Conservation (phyloP, 2,888 invertebrate species). For the Scaptomyza polygonia region DNA sequence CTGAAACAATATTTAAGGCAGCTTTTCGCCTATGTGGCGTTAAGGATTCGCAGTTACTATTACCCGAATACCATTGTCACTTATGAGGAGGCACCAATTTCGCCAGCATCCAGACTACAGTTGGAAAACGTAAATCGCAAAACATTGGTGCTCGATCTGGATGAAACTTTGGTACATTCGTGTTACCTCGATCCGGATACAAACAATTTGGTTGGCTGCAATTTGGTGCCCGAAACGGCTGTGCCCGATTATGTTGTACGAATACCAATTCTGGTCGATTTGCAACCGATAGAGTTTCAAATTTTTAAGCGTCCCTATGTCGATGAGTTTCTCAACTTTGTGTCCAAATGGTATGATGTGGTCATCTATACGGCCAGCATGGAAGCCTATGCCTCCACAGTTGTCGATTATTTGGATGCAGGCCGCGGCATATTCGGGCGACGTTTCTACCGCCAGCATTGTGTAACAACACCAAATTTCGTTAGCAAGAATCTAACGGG, state of each 20-base stretch:
- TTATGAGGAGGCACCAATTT: constrained; percentile 42
- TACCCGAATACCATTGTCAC: not conserved
- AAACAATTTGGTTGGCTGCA: constrained; percentile 38
- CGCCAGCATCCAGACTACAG: constrained; percentile 1
- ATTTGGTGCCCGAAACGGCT: constrained; percentile 34
- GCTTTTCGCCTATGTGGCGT: constrained; percentile 16
- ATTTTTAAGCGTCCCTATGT: constrained; percentile 62
- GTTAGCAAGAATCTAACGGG: constrained; percentile 51
- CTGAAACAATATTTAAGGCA: constrained; percentile 38
- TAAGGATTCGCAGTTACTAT: constrained; percentile 6
- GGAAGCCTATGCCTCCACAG: constrained; percentile 53
- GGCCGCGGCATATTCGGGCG: constrained; percentile 55
- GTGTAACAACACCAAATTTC: constrained; percentile 10
- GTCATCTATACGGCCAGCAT: constrained; percentile 65
- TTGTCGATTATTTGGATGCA: constrained; percentile 55
- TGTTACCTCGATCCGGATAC: constrained; percentile 59
- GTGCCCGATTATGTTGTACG: constrained; percentile 48
- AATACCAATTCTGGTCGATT: constrained; percentile 16
- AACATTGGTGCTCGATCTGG: constrained; percentile 57
- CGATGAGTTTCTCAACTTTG: constrained; percentile 51
- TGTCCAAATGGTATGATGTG: constrained; percentile 63
- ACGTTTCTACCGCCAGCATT: constrained; percentile 62
- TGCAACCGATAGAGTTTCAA: constrained; percentile 36
- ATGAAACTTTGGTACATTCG: constrained; percentile 64
- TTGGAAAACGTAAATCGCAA: constrained; percentile 40